Base-by-base conservation (phyloP, 2,888 invertebrate genomes). In the Caenorhabditis becei region DNA sequence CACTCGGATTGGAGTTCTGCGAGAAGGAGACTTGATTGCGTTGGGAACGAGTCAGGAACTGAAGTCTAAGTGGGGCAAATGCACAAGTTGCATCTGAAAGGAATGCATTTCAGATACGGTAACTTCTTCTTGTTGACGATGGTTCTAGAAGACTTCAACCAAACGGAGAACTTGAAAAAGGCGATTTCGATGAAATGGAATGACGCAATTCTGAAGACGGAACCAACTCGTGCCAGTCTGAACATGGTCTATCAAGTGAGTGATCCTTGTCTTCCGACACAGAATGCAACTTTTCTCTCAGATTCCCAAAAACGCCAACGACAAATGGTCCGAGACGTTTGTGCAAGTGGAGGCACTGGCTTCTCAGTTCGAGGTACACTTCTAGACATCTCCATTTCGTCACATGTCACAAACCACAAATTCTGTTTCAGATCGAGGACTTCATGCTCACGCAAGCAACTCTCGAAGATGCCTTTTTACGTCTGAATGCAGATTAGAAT, bases 11-110 rank as follows among this genome's bases (percentile, higher is more conserved):
- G 88, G 86, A 37, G 86, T 89, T n/a, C 87, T 89, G 71, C 86
- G 86, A 20, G 82, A 85, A 49, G 89, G 89, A 14, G 78, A 78
- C 28, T 74, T 89, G 56, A 62, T 80, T 35, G 88, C 88, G 56
- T 16, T 90, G 14, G 89, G 89, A 18, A 82, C 78, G 16, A 83
- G 87, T n/a, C 88, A 87, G 56, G 85, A 87, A 54, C 72, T 89
- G 59, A 89, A 87, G 80, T 79, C 67, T 61, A 86, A 72, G 86
- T 85, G 54, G 37, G 77, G 0, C 28, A 5, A 41, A 32, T 32
- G 32, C 23, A 5, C 14, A 41, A 8, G 11, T 14, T 37, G 10
- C 14, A 23, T n/a, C 1, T 23, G 5, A 41, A 26, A 26, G 2
- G n/a, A n/a, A n/a, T n/a, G n/a, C n/a, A n/a, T 47, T 71, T 32